Evolutionary conservation across 2,888 invertebrate genomes (phyloP).

Genomic region (Embidobia sp.): DNA sequence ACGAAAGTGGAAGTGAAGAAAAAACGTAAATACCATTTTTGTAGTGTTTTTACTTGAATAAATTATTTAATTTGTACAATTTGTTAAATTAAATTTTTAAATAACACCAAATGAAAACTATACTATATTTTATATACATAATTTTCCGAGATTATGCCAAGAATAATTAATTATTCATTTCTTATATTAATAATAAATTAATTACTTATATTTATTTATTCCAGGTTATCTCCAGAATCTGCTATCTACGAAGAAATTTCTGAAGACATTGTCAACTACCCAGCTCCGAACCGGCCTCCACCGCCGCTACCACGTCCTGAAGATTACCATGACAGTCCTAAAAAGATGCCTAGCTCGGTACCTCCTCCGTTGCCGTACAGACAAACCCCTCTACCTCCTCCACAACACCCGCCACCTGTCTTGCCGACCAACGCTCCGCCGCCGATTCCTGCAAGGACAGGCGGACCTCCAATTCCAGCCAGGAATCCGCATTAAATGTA

Average conservation of each 20-base stretch:
- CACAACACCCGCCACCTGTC: slow-evolving; percentile 78
- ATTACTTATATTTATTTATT: too few species aligned
- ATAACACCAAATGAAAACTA: too few species aligned
- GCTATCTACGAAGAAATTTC: slow-evolving; percentile 80
- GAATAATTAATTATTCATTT: too few species aligned
- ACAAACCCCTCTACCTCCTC: slow-evolving; percentile 76
- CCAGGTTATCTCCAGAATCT: slow-evolving; percentile 75
- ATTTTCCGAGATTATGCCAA: too few species aligned
- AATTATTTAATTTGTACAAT: too few species aligned
- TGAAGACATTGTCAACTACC: slow-evolving; percentile 75
- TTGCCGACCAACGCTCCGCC: slow-evolving; percentile 79
- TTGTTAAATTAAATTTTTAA: too few species aligned
- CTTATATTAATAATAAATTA: too few species aligned
- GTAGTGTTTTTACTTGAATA: too few species aligned
- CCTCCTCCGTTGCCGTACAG: slow-evolving; percentile 79
- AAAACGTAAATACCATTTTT: slow-evolving; percentile 36
- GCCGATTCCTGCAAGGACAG: slow-evolving; percentile 84
- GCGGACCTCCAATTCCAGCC: slow-evolving; percentile 87
- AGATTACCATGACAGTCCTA: slow-evolving; percentile 67
- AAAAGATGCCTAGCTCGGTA: slow-evolving; percentile 70
- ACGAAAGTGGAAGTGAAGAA: slow-evolving; percentile 15
- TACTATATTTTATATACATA: too few species aligned
- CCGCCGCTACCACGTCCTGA: slow-evolving; percentile 77
- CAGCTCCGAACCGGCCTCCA: slow-evolving; percentile 78
- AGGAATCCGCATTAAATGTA: slow-evolving; percentile 81